Percentiles rank a stretch among this genome's conserved stretches.
These are phyloP conservation scores for Leptogaster cylindrica DNA, from an alignment of 2,888 invertebrate genomes.

Conservation along the genomic window DNA sequence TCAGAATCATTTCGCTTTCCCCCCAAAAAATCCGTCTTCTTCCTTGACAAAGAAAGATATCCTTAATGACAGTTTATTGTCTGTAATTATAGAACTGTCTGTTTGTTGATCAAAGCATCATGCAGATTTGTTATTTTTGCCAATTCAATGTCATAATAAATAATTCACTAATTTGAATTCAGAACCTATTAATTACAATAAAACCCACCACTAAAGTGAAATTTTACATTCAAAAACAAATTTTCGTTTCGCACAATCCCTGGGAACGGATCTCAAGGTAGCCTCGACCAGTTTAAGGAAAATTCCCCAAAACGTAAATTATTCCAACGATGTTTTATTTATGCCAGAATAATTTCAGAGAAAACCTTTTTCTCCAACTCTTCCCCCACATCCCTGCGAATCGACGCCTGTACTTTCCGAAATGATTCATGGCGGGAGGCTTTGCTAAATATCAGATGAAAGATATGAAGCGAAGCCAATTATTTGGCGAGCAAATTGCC, in stretches of 20 bases:
- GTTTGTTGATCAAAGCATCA: too few species aligned
- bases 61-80: too few species aligned
- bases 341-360: slow-evolving; percentile 36
- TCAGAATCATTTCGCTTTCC: too few species aligned
- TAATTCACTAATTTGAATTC: slow-evolving; percentile 37
- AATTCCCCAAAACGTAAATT: slow-evolving; percentile 34
- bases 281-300: slow-evolving; percentile 30
- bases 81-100: too few species aligned
- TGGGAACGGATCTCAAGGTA: slow-evolving; percentile 29
- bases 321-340: slow-evolving; percentile 37
- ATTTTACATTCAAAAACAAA: slow-evolving; percentile 37
- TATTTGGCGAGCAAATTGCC: slow-evolving; percentile 48
- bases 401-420: too few species aligned
- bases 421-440: slow-evolving; percentile 33
- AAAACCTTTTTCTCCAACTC: slow-evolving; percentile 22
- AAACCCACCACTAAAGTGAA: slow-evolving; percentile 22
- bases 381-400: too few species aligned
- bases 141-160: slow-evolving; percentile 14
- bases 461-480: slow-evolving; percentile 46
- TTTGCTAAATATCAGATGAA: slow-evolving; percentile 41
- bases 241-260: slow-evolving; percentile 25
- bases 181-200: slow-evolving; percentile 36
- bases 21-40: too few species aligned
- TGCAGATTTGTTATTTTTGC: slow-evolving; percentile 9
- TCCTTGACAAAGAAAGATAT: too few species aligned